Evolutionary conservation across 2,797 vertebrate genomes (phyloP).

Genomic region (Neostethus bicornis): DNA sequence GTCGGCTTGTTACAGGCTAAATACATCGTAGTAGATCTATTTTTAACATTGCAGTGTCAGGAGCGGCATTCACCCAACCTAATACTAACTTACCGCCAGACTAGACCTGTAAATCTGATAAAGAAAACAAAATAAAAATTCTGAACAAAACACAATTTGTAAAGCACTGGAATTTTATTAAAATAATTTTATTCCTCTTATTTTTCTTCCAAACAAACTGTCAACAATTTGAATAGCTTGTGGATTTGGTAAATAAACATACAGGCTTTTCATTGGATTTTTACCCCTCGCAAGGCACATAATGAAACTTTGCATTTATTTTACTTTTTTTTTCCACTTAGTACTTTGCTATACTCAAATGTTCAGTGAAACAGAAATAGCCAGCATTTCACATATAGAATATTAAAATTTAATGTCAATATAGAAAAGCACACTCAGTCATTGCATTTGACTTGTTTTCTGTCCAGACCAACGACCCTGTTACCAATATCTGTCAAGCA

Average conservation of each 20-base stretch:
- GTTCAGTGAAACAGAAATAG: conserved; percentile 11
- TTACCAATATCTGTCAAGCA: conserved; percentile 97
- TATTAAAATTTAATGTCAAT: conserved; percentile 2
- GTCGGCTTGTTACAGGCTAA: background rate
- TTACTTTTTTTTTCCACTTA: no score
- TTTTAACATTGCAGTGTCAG: background rate
- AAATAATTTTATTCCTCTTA: no score
- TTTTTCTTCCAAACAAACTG: background rate
- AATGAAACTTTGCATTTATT: no score
- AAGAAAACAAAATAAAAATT: no score
- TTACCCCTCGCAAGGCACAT: no score
- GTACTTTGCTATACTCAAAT: no score
- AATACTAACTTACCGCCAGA: background rate
- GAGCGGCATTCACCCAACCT: background rate
- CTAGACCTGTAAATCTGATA: no score
- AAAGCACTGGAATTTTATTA: no score
- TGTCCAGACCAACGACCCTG: conserved; percentile 91
- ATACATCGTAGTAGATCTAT: background rate
- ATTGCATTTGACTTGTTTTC: conserved; percentile 11
- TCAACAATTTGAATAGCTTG: no score
- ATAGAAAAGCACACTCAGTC: background rate
- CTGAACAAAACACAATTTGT: no score
- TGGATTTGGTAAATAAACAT: no score
- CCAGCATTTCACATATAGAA: conserved; percentile 6
- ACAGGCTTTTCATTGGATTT: no score